phyloP scores from a whole-genome alignment of 2,113 vertebrate species.

The Sprattus sprattus region DNA sequence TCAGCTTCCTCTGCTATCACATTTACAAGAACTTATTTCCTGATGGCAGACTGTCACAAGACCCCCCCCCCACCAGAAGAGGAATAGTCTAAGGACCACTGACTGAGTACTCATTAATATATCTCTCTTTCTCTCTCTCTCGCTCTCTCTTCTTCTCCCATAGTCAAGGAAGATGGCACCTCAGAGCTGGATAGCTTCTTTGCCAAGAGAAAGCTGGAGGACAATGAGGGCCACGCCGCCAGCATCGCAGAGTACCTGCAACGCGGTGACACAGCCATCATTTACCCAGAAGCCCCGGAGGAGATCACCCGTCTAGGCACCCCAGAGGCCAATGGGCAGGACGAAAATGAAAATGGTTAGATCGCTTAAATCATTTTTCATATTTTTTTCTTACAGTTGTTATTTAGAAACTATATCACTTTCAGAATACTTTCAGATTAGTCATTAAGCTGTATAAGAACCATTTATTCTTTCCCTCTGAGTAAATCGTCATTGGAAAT shows the following conservation, averaged over 20 bases:
- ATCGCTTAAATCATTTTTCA: slow-evolving; percentile 54
- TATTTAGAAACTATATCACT: background rate
- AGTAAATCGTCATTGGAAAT: background rate
- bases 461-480: background rate
- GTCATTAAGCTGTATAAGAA: background rate
- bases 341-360: slow-evolving; percentile 91
- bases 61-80: background rate
- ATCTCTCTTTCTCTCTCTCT: background rate
- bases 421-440: background rate
- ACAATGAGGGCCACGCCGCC: slow-evolving; percentile 79
- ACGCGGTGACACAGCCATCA: slow-evolving; percentile 90
- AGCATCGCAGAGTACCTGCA: slow-evolving; percentile 93
- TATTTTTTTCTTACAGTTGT: background rate
- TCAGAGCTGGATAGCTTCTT: slow-evolving; percentile 87
- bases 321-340: slow-evolving; percentile 86
- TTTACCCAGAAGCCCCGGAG: slow-evolving; percentile 97
- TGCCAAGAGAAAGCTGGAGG: slow-evolving; percentile 86
- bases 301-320: slow-evolving; percentile 88
- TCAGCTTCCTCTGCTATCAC: slow-evolving; percentile 49
- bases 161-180: slow-evolving; percentile 86
- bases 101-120: background rate
- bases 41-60: slow-evolving; percentile 38
- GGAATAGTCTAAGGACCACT: background rate
- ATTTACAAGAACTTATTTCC: slow-evolving; percentile 47
- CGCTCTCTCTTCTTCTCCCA: slow-evolving; percentile 45